phyloP scores from a whole-genome alignment of 2,888 invertebrate species.

The Baccha elongata region DNA sequence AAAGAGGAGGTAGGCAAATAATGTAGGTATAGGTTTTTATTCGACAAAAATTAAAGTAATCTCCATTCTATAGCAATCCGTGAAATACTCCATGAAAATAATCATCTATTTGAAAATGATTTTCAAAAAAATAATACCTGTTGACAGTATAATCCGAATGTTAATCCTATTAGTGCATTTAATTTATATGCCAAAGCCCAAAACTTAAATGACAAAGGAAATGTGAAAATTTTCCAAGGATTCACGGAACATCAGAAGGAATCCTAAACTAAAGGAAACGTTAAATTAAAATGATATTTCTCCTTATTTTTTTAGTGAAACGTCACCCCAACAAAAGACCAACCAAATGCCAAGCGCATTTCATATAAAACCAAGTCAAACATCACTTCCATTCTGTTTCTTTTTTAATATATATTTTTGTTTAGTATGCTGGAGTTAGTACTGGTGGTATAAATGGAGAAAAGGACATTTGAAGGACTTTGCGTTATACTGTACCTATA shows the following conservation, averaged over 20 bases:
- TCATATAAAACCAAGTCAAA: constrained; percentile 47
- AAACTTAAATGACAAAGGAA: neutral
- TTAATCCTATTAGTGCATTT: neutral
- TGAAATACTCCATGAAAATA: no score
- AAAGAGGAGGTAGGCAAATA: no score
- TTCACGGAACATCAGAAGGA: neutral
- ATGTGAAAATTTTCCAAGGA: constrained; percentile 39
- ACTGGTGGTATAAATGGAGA: constrained; percentile 23
- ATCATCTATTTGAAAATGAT: no score
- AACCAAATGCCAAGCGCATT: constrained; percentile 26
- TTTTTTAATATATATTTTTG: neutral
- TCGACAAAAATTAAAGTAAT: no score
- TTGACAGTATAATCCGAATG: neutral
- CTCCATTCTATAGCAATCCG: no score
- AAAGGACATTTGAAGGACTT: constrained; percentile 70
- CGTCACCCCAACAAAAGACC: constrained; percentile 36
- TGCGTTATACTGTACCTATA: constrained; percentile 17
- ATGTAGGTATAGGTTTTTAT: no score
- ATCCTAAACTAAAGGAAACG: constrained; percentile 22
- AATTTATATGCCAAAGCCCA: neutral
- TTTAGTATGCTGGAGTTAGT: constrained; percentile 7
- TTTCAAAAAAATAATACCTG: neutral
- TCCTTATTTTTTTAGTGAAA: neutral
- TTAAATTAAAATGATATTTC: constrained; percentile 30
- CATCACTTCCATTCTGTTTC: constrained; percentile 32